Evolutionary conservation across 2,888 invertebrate genomes (phyloP).

Genomic region (Iphiclides podalirius): DNA sequence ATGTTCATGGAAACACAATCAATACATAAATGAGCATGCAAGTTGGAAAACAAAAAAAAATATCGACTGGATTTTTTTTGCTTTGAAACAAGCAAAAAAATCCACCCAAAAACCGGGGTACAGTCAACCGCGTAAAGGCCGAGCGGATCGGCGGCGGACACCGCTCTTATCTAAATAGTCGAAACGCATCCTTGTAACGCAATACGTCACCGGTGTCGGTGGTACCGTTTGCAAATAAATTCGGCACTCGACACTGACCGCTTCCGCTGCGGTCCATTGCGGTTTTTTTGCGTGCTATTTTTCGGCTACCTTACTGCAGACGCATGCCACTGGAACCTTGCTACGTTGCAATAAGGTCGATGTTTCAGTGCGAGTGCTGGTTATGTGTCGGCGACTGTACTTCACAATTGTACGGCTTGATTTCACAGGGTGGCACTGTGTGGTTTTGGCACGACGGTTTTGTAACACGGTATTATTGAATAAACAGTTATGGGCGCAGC

Average conservation of each 20-base stretch:
- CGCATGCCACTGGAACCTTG: not conserved
- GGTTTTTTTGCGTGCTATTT: slow-evolving; percentile 39
- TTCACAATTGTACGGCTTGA: slow-evolving; percentile 19
- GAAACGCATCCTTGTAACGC: slow-evolving; percentile 53
- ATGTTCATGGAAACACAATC: too few species aligned
- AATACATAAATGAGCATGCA: too few species aligned
- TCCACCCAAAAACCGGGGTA: too few species aligned
- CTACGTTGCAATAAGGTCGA: not conserved
- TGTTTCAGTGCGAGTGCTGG: slow-evolving; percentile 10
- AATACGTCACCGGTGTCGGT: slow-evolving; percentile 44
- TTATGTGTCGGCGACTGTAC: not conserved
- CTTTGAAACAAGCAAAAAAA: too few species aligned
- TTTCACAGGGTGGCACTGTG: slow-evolving; percentile 10
- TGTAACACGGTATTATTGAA: not conserved
- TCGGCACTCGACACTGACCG: slow-evolving; percentile 55
- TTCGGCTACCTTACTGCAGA: slow-evolving; percentile 23
- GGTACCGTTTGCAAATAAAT: slow-evolving; percentile 52
- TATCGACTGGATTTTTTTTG: too few species aligned
- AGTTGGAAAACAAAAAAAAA: too few species aligned
- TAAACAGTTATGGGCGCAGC: too few species aligned
- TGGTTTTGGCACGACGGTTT: slow-evolving; percentile 11
- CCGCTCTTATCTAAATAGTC: slow-evolving; percentile 47
- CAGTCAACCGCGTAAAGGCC: too few species aligned
- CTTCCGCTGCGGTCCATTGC: slow-evolving; percentile 41
- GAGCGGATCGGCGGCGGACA: too few species aligned